phyloP scores from a whole-genome alignment of 2,113 vertebrate species.

The Scopus umbretta region DNA sequence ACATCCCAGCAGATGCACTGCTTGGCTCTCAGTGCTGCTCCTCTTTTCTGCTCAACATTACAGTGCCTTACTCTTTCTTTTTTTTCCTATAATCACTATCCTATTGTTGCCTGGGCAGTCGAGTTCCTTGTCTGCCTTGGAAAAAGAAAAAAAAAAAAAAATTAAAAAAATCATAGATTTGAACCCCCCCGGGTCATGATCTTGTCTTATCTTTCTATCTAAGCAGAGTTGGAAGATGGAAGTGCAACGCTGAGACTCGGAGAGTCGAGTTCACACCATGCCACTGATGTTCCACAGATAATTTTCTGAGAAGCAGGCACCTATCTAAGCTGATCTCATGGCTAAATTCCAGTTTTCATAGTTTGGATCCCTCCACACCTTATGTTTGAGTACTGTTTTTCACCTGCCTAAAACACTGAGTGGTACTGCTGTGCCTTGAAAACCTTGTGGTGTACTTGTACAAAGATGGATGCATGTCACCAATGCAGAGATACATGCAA shows the following conservation, averaged over 20 bases:
- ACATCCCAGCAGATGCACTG: neutral
- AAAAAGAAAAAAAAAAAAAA: neutral
- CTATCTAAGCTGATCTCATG: neutral
- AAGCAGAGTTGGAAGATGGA: neutral
- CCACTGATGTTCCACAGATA: neutral
- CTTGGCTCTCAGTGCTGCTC: rapidly evolving
- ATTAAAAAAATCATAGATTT: neutral
- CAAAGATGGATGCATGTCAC: neutral
- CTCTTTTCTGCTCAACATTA: neutral
- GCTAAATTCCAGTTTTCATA: neutral
- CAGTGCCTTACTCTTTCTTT: neutral
- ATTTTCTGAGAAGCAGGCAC: neutral
- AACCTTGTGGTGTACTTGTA: neutral
- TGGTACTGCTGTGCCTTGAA: neutral
- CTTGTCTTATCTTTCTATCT: neutral
- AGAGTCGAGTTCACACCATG: neutral
- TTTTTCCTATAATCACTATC: neutral
- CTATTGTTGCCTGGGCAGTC: neutral
- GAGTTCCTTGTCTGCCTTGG: neutral
- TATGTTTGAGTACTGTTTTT: neutral
- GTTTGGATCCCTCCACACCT: neutral
- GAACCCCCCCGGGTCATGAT: neutral
- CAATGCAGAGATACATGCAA: neutral
- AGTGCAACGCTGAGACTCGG: neutral
- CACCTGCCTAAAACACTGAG: neutral